phyloP scores from a whole-genome alignment of 2,888 invertebrate species.

The Amorpha juglandis region DNA sequence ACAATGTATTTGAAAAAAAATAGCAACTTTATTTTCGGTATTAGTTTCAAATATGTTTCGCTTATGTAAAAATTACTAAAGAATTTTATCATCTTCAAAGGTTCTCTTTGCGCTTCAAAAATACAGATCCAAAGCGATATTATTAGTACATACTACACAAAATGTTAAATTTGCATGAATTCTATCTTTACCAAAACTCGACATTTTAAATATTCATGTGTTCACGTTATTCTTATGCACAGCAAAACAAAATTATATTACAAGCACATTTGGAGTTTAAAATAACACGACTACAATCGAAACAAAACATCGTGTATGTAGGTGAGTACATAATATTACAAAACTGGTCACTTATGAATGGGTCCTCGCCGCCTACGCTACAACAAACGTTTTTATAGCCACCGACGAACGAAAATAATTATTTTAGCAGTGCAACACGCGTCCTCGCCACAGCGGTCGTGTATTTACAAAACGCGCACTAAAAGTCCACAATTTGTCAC shows the following conservation, averaged over 20 bases:
- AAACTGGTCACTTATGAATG: slow-evolving; percentile 60
- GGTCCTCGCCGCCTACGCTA: slow-evolving; percentile 52
- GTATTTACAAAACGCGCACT: neutral
- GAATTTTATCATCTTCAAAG: neutral
- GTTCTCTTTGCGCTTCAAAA: neutral
- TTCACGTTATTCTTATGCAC: neutral
- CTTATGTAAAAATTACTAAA: too few relatives aligned
- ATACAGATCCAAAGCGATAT: neutral
- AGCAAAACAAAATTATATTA: slow-evolving; percentile 11
- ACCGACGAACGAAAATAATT: slow-evolving; percentile 66
- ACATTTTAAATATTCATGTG: slow-evolving; percentile 8
- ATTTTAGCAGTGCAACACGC: slow-evolving; percentile 65
- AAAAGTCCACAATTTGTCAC: neutral
- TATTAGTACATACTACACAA: neutral
- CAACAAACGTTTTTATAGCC: slow-evolving; percentile 50
- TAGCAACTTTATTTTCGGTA: too few relatives aligned
- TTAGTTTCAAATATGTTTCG: too few relatives aligned
- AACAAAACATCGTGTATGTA: slow-evolving; percentile 26
- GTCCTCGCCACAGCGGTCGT: slow-evolving; percentile 44
- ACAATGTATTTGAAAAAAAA: slow-evolving; percentile 7
- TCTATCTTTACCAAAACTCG: neutral
- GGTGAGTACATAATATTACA: slow-evolving; percentile 44
- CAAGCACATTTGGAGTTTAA: slow-evolving; percentile 9
- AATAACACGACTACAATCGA: slow-evolving; percentile 19
- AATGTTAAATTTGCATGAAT: neutral